phyloP scores from a whole-genome alignment of 2,888 invertebrate genomes.

The Drosophila helvetica region DNA sequence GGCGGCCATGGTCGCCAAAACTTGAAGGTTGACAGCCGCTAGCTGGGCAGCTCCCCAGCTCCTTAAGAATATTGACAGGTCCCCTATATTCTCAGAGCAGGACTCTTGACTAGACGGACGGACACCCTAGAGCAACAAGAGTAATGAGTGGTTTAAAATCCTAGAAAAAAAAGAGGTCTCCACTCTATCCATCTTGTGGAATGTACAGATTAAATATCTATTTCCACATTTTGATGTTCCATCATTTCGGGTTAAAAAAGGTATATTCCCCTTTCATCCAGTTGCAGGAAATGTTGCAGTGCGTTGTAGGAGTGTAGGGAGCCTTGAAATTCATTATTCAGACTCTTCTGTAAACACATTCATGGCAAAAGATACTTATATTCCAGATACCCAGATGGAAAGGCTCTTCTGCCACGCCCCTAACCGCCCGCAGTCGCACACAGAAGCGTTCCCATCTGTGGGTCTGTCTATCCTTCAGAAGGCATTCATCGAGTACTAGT shows the following conservation, averaged over 20 bases:
- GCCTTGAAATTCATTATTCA: conserved; percentile 1
- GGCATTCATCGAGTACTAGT: conserved; percentile 21
- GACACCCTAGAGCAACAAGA: neutral
- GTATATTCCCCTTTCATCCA: neutral
- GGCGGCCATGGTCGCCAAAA: conserved; percentile 31
- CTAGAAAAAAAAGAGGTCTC: neutral
- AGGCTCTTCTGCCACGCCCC: neutral
- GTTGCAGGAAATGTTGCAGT: neutral
- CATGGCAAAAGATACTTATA: neutral
- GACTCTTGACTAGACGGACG: neutral
- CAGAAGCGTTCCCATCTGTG: neutral
- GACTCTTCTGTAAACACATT: conserved; percentile 1
- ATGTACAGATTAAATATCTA: neutral
- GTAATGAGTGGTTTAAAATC: neutral
- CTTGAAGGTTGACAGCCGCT: conserved; percentile 47
- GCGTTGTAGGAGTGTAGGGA: neutral
- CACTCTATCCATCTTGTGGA: too few species aligned
- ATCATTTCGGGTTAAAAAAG: too few species aligned
- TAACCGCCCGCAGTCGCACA: neutral
- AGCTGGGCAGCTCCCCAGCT: conserved; percentile 12
- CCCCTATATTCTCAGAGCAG: neutral
- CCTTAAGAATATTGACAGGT: neutral
- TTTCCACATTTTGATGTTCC: neutral
- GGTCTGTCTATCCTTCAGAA: neutral
- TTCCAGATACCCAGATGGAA: neutral